Evolutionary conservation across 2,888 invertebrate genomes (phyloP).

Genomic region (Alsophila aescularia): DNA sequence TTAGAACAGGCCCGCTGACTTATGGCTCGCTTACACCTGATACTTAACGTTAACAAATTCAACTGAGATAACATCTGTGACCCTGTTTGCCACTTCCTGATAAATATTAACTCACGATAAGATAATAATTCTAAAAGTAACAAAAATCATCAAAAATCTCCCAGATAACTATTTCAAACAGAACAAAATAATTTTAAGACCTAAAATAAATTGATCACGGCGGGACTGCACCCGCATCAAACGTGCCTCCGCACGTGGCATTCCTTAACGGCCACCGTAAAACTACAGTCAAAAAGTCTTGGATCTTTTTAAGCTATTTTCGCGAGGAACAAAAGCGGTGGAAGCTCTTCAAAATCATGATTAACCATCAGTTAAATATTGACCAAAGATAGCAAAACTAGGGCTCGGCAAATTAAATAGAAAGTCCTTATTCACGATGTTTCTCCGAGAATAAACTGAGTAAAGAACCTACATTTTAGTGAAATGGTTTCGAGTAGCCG

Average conservation of each 20-base stretch:
- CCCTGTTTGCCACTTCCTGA: background rate
- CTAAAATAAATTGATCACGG: too few species aligned
- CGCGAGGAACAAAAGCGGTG: too few species aligned
- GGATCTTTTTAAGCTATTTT: too few species aligned
- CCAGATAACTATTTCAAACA: too few species aligned
- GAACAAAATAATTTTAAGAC: too few species aligned
- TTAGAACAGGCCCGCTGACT: conserved; percentile 31
- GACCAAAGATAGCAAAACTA: background rate
- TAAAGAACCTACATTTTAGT: conserved; percentile 16
- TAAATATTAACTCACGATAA: background rate
- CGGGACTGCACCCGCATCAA: too few species aligned
- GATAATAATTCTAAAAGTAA: background rate
- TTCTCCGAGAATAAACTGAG: conserved; percentile 8
- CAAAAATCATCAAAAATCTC: too few species aligned
- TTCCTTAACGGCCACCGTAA: too few species aligned
- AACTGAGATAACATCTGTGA: conserved; percentile 1
- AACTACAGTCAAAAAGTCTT: too few species aligned
- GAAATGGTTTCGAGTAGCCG: conserved; percentile 9
- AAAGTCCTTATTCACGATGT: conserved; percentile 15
- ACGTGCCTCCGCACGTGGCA: too few species aligned
- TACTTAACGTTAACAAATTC: conserved; percentile 32
- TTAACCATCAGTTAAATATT: background rate
- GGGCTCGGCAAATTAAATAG: background rate
- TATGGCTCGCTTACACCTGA: conserved; percentile 34
- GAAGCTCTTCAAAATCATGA: too few species aligned